phyloP scores from a whole-genome alignment of 2,797 vertebrate genomes.

The Eupleurogrammus muticus region DNA sequence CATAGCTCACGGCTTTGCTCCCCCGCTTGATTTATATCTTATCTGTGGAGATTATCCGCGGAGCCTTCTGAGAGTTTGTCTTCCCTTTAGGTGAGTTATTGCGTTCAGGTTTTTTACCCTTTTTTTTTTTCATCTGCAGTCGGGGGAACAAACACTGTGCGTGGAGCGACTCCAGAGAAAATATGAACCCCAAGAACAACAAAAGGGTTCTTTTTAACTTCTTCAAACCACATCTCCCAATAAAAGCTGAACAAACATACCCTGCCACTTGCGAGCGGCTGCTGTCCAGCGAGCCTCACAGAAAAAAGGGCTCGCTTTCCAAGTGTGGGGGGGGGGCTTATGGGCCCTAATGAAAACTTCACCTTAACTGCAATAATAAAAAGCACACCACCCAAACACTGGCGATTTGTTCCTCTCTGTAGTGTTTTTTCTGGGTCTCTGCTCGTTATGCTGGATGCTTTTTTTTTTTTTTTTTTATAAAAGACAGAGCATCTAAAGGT shows the following conservation, averaged over 20 bases:
- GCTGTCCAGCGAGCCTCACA: constrained; percentile 79
- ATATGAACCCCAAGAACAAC: constrained; percentile 87
- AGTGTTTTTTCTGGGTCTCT: constrained; percentile 59
- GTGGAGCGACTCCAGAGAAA: constrained; percentile 85
- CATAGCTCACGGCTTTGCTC: constrained; percentile 40
- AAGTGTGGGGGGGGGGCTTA: constrained; percentile 60
- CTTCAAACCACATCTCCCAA: constrained; percentile 87
- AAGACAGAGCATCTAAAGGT: constrained; percentile 19
- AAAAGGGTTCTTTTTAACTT: constrained; percentile 87
- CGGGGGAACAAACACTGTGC: constrained; percentile 72
- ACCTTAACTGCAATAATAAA: constrained; percentile 83
- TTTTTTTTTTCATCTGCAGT: constrained; percentile 75
- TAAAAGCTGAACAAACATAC: constrained; percentile 91
- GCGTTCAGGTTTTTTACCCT: constrained; percentile 67
- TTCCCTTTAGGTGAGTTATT: constrained; percentile 79
- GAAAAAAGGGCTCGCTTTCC: constrained; percentile 71
- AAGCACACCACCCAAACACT: constrained; percentile 74
- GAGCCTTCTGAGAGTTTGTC: constrained; percentile 72
- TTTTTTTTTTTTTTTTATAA: not conserved
- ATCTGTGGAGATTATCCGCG: constrained; percentile 69
- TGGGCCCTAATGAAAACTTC: constrained; percentile 81
- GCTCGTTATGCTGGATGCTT: constrained; percentile 34
- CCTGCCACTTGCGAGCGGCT: constrained; percentile 81
- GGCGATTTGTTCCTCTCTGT: constrained; percentile 66
- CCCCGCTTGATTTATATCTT: constrained; percentile 59